Base-by-base conservation (phyloP, 1,140 invertebrate genomes). In the Glomeris maerens region DNA sequence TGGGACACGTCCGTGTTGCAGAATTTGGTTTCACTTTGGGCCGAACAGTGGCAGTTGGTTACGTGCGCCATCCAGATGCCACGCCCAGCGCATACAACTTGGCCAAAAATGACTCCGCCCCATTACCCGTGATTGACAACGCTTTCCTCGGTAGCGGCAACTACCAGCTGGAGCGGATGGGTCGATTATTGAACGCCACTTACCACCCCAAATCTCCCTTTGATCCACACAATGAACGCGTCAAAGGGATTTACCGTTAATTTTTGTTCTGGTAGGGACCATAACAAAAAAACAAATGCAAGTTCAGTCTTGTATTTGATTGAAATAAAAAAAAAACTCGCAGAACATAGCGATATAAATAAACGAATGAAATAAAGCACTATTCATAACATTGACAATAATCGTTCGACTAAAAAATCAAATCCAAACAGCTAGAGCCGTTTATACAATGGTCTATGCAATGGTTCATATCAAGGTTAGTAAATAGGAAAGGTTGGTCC, bases 151-250 rank as follows among this genome's bases (percentile, higher is more conserved):
- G 75, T 58, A 71, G 69, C 17, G 85, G 83, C 1, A 64, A 76
- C 22, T 91, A 88, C 62, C 73, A 84, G 60, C 74, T 92, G 10
- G 86, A 89, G 70, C 73, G 81, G 25, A 76, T 84, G 72, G 83
- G 85, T 10, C 73, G 75, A 52, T 74, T 69, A 54, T 76, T 83
- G 63, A 72, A 74, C 26, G 84, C 84, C 0, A 72, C 72, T 10
- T 64, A 81, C 23, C 78, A 85, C 63, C 55, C 80, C 20, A 77
- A 73, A 57, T 81, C 80, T 55, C 84, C 84, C 3, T 90, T 90
- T 60, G 85, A 91, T 69, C 80, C 83, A 1, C 73, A 74, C 52
- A 76, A 75, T 58, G 69, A 75, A 57, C 65, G 79, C 57, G 57
- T 79, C 54, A 62, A 64, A 57, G 71, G 71, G 13, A 42, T 60